These are phyloP conservation scores for Crioceris asparagi DNA, from an alignment of 2,888 invertebrate species.

Conservation along the genomic window DNA sequence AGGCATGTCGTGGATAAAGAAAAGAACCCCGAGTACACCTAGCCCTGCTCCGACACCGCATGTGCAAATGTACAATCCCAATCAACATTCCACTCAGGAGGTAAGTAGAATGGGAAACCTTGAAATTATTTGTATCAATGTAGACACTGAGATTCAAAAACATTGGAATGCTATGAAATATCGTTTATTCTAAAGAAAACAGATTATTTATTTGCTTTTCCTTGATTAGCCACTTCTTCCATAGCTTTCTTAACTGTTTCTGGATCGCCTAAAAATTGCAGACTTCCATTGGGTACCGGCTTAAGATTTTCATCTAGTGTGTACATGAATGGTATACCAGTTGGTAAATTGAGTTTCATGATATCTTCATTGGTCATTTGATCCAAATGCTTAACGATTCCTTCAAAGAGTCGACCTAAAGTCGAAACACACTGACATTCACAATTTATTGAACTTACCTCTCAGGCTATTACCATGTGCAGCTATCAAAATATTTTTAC, in stretches of 20 bases:
- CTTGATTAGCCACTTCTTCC: constrained; percentile 49
- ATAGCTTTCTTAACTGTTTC: constrained; percentile 51
- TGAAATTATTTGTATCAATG: too few species aligned
- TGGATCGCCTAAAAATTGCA: constrained; percentile 52
- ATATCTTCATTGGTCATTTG: constrained; percentile 47
- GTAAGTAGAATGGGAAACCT: constrained; percentile 26
- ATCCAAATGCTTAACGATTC: constrained; percentile 77
- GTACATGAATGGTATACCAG: constrained; percentile 54
- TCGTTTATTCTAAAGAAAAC: too few species aligned
- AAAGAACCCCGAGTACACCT: constrained; percentile 29
- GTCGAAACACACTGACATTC: too few species aligned
- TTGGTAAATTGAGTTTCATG: constrained; percentile 50
- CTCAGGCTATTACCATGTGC: constrained; percentile 81
- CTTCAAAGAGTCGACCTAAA: too few species aligned
- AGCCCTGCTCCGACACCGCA: constrained; percentile 28
- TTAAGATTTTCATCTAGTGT: constrained; percentile 45
- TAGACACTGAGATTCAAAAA: too few species aligned
- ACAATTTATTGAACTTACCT: constrained; percentile 43
- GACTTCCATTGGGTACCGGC: constrained; percentile 46
- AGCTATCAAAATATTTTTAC: constrained; percentile 68
- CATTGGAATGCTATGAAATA: too few species aligned
- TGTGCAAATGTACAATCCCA: constrained; percentile 36
- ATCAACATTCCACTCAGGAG: constrained; percentile 35
- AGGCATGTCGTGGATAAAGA: constrained; percentile 37
- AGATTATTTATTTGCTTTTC: constrained; percentile 43